Conservation (phyloP, 2,888 invertebrate genomes). For the Trypoxylon attenuatum region DNA sequence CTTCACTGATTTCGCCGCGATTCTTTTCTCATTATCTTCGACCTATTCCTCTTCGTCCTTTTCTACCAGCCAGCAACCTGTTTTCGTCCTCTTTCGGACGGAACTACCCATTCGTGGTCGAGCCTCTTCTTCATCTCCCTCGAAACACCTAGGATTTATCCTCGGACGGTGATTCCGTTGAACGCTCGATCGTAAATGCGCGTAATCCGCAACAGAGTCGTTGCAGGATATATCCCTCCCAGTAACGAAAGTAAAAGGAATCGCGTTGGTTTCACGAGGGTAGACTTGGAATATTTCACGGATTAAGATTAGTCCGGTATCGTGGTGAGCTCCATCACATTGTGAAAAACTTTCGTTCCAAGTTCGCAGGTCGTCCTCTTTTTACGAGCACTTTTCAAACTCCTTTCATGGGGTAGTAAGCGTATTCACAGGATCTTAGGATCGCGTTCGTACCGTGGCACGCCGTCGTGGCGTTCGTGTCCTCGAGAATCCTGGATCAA, state of each 20-base stretch:
- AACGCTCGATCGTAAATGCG: not conserved
- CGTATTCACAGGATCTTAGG: conserved; percentile 18
- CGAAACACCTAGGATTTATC: not conserved
- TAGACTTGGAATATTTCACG: conserved; percentile 58
- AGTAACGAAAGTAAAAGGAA: conserved; percentile 10
- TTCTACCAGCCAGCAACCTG: conserved; percentile 23
- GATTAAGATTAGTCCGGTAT: conserved; percentile 56
- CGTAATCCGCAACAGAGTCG: not conserved
- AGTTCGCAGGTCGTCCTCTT: conserved; percentile 35
- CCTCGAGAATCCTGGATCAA: not conserved
- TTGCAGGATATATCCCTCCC: not conserved
- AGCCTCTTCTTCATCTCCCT: not conserved
- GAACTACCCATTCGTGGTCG: not conserved
- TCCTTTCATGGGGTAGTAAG: conserved; percentile 29
- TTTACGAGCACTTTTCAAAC: conserved; percentile 14
- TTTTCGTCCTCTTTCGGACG: not conserved
- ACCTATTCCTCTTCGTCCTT: conserved; percentile 32
- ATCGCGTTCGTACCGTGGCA: not conserved
- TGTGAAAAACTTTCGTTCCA: conserved; percentile 5
- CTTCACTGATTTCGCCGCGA: conserved; percentile 34
- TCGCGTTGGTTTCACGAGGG: conserved; percentile 39
- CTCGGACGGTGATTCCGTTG: no score
- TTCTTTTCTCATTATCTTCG: conserved; percentile 43
- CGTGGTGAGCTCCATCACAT: conserved; percentile 30
- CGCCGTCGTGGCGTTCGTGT: no score